phyloP scores from a whole-genome alignment of 1,140 invertebrate genomes.

The Bombus sylvicola region DNA sequence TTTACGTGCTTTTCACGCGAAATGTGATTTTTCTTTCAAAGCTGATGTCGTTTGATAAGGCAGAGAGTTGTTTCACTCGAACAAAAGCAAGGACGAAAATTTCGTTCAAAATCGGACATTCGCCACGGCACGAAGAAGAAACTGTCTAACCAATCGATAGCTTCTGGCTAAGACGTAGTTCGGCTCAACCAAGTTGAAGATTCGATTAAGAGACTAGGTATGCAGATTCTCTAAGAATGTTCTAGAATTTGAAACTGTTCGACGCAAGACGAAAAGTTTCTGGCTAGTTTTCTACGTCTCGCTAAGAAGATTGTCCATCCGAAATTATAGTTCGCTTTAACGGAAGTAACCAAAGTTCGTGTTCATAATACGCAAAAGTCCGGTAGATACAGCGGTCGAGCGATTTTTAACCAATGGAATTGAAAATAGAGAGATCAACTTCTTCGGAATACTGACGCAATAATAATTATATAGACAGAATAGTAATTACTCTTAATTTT shows the following conservation, averaged over 20 bases:
- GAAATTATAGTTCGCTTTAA: not conserved
- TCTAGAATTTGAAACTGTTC: conserved; percentile 41
- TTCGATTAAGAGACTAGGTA: conserved; percentile 39
- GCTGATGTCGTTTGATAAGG: not conserved
- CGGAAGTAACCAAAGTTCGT: not conserved
- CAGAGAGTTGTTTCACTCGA: not conserved
- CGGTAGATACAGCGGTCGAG: too few species aligned
- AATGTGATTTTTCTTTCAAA: not conserved
- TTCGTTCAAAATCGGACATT: not conserved
- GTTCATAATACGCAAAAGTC: not conserved
- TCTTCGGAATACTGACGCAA: not conserved
- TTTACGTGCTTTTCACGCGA: too few species aligned
- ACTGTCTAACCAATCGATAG: conserved; percentile 22
- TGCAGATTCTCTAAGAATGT: conserved; percentile 30
- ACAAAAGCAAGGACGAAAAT: not conserved
- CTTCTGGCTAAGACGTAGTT: not conserved
- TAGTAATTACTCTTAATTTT: not conserved
- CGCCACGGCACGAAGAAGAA: not conserved
- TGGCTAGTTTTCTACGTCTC: not conserved
- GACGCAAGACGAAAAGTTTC: conserved; percentile 25
- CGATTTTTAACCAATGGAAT: not conserved
- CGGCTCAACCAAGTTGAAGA: conserved; percentile 27
- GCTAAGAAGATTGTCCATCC: not conserved
- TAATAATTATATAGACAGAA: not conserved
- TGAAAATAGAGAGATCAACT: not conserved